These are phyloP conservation scores for Stomorhina lunata DNA, from an alignment of 2,888 invertebrate species.

Conservation along the genomic window DNA sequence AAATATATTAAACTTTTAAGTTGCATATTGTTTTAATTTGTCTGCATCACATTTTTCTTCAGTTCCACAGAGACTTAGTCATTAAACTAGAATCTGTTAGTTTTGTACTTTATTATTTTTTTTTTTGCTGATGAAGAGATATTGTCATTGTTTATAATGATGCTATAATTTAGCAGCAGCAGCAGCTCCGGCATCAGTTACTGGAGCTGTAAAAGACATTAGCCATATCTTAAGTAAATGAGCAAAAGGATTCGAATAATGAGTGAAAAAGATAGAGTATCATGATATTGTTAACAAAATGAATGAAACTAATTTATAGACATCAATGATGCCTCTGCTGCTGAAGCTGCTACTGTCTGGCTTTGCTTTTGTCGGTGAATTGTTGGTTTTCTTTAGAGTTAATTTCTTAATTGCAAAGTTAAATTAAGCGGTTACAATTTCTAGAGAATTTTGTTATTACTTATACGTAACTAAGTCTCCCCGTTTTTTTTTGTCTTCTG, in stretches of 20 bases:
- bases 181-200: no score
- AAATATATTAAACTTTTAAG: constrained; percentile 50
- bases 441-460: constrained; percentile 43
- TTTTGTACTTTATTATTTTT: constrained; percentile 2
- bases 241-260: no score
- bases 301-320: constrained; percentile 62
- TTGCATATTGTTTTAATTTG: constrained; percentile 60
- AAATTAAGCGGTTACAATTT: constrained; percentile 63
- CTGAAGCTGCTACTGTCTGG: not conserved
- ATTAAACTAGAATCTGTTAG: not conserved
- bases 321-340: constrained; percentile 14
- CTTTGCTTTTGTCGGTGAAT: not conserved
- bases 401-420: constrained; percentile 65
- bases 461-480: no score
- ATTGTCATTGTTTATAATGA: constrained; percentile 61
- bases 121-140: constrained; percentile 62
- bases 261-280: not conserved
- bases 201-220: constrained; percentile 41
- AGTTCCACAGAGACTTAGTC: not conserved
- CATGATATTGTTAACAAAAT: constrained; percentile 18
- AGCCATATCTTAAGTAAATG: constrained; percentile 39
- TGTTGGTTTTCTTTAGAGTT: constrained; percentile 41
- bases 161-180: constrained; percentile 46
- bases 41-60: not conserved
- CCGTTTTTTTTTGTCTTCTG: not conserved